These are phyloP conservation scores for Decapterus maruadsi DNA, from an alignment of 2,797 vertebrate species.

Conservation along the genomic window DNA sequence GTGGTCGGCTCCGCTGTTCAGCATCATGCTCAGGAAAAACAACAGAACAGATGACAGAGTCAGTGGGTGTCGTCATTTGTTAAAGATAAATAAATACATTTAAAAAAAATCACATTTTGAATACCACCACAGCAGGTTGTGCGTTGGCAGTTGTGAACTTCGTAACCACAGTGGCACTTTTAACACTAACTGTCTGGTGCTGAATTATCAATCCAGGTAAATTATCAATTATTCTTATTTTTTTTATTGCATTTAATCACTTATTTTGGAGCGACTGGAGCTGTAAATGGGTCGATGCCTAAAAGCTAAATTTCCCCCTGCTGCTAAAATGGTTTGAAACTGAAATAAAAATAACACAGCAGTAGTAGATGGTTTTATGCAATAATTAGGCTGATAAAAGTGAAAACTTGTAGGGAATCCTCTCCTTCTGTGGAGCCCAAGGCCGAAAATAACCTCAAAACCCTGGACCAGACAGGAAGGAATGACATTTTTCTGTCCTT, in stretches of 20 bases:
- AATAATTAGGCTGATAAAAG: conserved; percentile 24
- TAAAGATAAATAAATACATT: neutral
- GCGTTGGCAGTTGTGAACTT: neutral
- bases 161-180: neutral
- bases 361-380: neutral
- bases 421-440: conserved; percentile 11
- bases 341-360: conserved; percentile 8
- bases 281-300: no score
- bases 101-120: neutral
- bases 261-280: neutral
- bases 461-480: conserved; percentile 39
- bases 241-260: neutral
- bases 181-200: neutral
- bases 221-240: no score
- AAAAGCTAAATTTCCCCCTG: neutral
- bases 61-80: neutral
- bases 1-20: conserved; percentile 18
- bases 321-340: neutral
- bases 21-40: neutral
- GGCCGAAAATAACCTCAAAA: conserved; percentile 29
- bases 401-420: conserved; percentile 2
- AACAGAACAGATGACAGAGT: neutral
- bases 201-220: neutral
- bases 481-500: conserved; percentile 11
- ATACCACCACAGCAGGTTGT: neutral